Evolutionary conservation across 53 echinoderm and acorn worm species (phyloP).

Genomic region (Temnopleurus reevesii): DNA sequence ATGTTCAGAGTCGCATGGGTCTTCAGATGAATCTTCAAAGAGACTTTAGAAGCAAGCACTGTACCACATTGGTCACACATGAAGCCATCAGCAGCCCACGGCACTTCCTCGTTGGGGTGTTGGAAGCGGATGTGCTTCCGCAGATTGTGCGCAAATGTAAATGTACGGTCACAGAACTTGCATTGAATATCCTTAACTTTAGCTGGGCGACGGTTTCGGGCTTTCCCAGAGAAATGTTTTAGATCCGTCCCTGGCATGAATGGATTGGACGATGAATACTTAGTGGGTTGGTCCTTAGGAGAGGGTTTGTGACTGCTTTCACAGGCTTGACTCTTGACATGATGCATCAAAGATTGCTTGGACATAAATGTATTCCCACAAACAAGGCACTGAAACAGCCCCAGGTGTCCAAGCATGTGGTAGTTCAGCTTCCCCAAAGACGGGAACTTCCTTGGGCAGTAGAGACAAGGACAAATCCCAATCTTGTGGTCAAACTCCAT

Average conservation of each 20-base stretch:
- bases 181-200: neutral
- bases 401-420: slow-evolving; percentile 53
- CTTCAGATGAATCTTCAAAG: neutral
- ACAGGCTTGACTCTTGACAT: neutral
- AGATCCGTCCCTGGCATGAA: neutral
- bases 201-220: neutral
- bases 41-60: neutral
- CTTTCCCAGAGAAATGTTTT: neutral
- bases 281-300: neutral
- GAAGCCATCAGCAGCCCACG: neutral
- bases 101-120: slow-evolving; percentile 5
- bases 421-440: neutral
- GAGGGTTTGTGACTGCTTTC: neutral
- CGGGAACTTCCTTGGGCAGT: slow-evolving; percentile 17
- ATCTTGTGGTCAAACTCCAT: neutral
- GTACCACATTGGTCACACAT: neutral
- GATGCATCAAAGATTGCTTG: neutral
- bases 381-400: slow-evolving; percentile 15
- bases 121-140: neutral
- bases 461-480: neutral
- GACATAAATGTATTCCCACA: slow-evolving; percentile 19
- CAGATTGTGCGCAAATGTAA: neutral
- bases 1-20: neutral
- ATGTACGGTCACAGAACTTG: neutral
- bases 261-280: slow-evolving; percentile 6